Base-by-base conservation (phyloP, 2,888 invertebrate genomes). In the Panzeria rudis region DNA sequence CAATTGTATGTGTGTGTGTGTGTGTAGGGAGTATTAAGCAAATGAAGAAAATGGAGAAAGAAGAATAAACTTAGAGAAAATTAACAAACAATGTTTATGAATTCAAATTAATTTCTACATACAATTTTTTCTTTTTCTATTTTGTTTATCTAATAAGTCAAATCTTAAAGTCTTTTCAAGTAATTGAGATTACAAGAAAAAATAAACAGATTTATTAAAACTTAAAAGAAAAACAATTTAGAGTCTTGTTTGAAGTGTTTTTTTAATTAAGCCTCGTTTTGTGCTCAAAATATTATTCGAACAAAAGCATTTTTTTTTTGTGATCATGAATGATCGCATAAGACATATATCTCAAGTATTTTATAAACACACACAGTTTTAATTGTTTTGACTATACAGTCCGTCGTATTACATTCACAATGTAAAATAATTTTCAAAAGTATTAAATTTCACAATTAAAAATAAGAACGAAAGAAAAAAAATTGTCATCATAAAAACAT, bases 381-480 rank as follows among this genome's bases (percentile, higher is more conserved):
- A 17, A 64, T 41, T 64, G 25, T 41, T 41, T 29, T 32, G 54
- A 20, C 20, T 75, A 41, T 13, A 23, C 38, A 64, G 52, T 29
- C 41, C 20, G 35, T 35, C 7, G 5, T 4, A 2, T 4, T 25
- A 23, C 20, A 29, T 23, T 59, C 13, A 1, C 13, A 61, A 41
- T 20, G 13, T 41, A 29, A 68, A 62, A 54, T 59, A 59, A 38
- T 77, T 38, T 13, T 61, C 25, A 64, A 59, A 50, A 68, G 72
- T 80, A 54, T 84, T 66, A 44, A 84, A 80, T 84, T 84, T 84
- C 84, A 84, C 59, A 66, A 75, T 66, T 80, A 72, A 80, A 69
- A 56, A 68, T 11, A 38, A 9, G 11, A 35, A 35, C 35, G 11
- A 35, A 7, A 47, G 2, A 47, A 47, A 47, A 47, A 41, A 66